Percentiles rank a stretch among this genome's conserved stretches.
These are phyloP conservation scores for Itoplectis maculator DNA, from an alignment of 2,888 invertebrate genomes.

Conservation along the genomic window DNA sequence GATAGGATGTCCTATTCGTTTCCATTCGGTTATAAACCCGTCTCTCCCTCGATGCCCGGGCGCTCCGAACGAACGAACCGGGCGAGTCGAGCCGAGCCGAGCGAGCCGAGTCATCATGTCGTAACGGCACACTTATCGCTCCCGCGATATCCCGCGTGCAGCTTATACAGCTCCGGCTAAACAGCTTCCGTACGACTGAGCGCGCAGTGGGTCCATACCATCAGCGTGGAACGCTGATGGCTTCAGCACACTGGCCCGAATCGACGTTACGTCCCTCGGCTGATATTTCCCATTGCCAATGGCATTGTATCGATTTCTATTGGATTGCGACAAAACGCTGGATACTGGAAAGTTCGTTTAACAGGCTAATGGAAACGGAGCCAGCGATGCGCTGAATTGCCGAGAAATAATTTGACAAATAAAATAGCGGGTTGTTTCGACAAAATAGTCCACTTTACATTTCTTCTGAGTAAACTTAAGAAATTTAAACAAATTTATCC, in stretches of 20 bases:
- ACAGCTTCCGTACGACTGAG: constrained; percentile 58
- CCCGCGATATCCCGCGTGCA: constrained; percentile 52
- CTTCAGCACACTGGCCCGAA: constrained; percentile 28
- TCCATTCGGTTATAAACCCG: constrained; percentile 77
- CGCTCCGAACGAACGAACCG: constrained; percentile 55
- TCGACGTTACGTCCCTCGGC: constrained; percentile 4
- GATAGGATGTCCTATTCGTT: constrained; percentile 81
- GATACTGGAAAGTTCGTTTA: background rate
- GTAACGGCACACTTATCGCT: constrained; percentile 48
- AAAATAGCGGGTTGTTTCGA: too few relatives aligned
- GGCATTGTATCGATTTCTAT: constrained; percentile 20
- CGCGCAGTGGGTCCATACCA: constrained; percentile 17
- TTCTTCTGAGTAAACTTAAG: too few relatives aligned
- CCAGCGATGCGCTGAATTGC: background rate
- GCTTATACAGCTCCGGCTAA: constrained; percentile 45
- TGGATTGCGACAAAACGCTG: constrained; percentile 5
- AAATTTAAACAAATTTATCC: too few relatives aligned
- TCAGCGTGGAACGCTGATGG: constrained; percentile 23
- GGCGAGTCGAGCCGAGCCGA: constrained; percentile 47
- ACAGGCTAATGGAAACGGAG: background rate
- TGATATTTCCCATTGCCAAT: constrained; percentile 4
- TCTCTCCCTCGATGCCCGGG: constrained; percentile 69
- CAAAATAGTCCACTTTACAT: too few relatives aligned
- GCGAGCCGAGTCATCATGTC: constrained; percentile 55
- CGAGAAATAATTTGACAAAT: background rate